These are phyloP conservation scores for Myiagra hebetior DNA, from an alignment of 2,113 vertebrate genomes.

Conservation along the genomic window DNA sequence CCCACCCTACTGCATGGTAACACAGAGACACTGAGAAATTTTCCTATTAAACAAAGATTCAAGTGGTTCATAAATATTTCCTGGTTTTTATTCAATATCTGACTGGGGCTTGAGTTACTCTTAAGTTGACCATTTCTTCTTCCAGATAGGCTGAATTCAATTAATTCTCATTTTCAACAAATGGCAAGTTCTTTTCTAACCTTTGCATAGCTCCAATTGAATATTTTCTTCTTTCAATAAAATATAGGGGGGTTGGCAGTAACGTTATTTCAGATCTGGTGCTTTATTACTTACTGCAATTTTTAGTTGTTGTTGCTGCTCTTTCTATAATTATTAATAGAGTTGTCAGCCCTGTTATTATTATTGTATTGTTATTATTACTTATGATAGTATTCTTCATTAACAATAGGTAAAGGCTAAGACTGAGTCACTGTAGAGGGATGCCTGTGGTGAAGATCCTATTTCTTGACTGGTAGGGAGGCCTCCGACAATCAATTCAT, in stretches of 20 bases:
- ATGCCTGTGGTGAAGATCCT: too few species aligned
- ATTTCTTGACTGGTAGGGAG: neutral
- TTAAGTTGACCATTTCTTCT: neutral
- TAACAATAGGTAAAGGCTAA: neutral
- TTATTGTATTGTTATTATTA: neutral
- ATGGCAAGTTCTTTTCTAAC: neutral
- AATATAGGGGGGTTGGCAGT: accelerated
- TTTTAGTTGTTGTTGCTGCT: neutral
- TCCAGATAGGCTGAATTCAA: neutral
- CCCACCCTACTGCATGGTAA: neutral
- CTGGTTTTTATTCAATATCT: neutral
- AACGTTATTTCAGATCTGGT: neutral
- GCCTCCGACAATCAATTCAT: neutral
- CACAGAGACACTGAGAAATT: neutral
- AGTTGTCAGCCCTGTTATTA: neutral
- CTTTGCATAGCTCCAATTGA: neutral
- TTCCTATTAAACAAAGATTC: neutral
- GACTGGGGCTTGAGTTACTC: neutral
- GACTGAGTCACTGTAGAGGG: neutral
- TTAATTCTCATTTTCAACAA: neutral
- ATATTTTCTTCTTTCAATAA: neutral
- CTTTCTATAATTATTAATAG: neutral
- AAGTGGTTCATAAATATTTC: neutral
- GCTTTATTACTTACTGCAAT: neutral
- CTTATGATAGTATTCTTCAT: neutral